Conservation (phyloP, 2,113 vertebrate species). For the Desmodus rotundus region DNA sequence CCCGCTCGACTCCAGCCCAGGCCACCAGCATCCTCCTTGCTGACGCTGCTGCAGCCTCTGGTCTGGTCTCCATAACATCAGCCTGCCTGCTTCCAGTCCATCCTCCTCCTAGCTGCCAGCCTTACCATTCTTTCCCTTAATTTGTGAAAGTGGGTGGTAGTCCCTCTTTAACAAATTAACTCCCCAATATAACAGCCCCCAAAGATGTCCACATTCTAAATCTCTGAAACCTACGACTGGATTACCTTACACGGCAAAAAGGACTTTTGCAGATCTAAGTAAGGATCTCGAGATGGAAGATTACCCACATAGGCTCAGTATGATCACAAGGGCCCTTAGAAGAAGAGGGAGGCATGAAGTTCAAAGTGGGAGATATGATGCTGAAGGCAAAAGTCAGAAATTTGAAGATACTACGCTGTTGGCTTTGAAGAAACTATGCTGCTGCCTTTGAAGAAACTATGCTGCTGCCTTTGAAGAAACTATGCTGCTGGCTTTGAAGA, state of each 20-base stretch:
- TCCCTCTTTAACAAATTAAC: not conserved
- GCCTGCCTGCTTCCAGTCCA: not conserved
- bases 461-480: not conserved
- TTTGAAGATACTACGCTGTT: not conserved
- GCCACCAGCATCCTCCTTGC: not conserved
- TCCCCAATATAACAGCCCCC: not conserved
- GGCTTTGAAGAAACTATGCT: not conserved
- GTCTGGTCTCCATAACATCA: not conserved
- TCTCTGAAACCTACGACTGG: not conserved
- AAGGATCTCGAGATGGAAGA: not conserved
- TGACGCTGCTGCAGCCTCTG: not conserved
- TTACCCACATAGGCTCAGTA: not conserved
- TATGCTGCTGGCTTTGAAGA: not conserved
- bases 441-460: not conserved
- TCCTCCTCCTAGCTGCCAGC: not conserved
- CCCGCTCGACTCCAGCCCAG: not conserved
- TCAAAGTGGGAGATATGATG: not conserved
- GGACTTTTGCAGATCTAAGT: not conserved
- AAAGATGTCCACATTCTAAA: not conserved
- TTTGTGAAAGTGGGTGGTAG: conserved; percentile 1
- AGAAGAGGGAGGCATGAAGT: not conserved
- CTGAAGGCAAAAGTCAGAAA: not conserved
- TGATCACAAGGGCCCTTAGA: not conserved
- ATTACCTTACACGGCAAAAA: not conserved
- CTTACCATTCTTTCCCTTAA: not conserved